Percentiles rank a stretch among this genome's conserved stretches.
Conservation (phyloP, 2,113 vertebrate genomes). For the Zonotrichia leucophrys region DNA sequence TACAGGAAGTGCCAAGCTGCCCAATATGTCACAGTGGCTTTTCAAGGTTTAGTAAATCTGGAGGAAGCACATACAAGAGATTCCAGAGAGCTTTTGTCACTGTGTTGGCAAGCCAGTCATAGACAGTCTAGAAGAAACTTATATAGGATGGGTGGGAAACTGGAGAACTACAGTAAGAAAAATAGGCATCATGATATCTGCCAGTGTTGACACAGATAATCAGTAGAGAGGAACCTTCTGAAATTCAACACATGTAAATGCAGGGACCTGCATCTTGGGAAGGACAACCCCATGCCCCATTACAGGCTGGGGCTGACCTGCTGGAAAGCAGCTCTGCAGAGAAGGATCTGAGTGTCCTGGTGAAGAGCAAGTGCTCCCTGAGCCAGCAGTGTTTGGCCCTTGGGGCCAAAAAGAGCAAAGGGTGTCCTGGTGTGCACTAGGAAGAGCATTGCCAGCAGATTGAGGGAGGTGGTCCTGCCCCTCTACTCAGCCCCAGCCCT, state of each 20-base stretch:
- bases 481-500: too few relatives aligned
- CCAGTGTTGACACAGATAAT: not conserved
- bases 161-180: not conserved
- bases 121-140: not conserved
- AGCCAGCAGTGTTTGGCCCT: not conserved
- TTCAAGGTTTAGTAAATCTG: not conserved
- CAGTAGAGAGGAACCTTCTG: not conserved
- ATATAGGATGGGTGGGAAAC: not conserved
- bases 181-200: not conserved
- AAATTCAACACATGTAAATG: not conserved
- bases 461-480: not conserved
- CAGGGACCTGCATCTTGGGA: not conserved
- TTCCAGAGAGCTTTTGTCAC: not conserved
- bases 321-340: not conserved
- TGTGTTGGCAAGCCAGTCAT: not conserved
- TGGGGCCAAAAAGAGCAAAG: not conserved
- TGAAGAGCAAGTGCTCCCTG: rapidly evolving
- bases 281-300: too few relatives aligned
- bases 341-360: not conserved
- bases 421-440: not conserved
- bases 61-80: not conserved
- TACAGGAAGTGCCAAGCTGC: not conserved
- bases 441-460: not conserved
- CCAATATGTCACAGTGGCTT: not conserved
- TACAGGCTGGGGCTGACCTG: not conserved